Evolutionary conservation across 2,797 vertebrate species (phyloP).

Genomic region (Clarias fuscus): DNA sequence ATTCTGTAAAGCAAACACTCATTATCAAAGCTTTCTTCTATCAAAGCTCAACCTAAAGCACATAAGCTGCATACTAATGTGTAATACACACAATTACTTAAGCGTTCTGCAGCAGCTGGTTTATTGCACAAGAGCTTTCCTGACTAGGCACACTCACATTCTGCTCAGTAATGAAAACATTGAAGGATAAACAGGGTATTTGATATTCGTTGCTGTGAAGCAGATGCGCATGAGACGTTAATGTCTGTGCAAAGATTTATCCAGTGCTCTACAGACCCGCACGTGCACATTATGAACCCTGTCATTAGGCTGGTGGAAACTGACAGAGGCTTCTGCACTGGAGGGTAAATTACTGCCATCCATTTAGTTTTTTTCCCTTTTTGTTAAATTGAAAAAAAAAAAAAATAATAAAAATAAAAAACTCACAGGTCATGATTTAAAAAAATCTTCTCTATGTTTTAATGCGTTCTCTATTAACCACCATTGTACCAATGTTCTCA

Average conservation of each 20-base stretch:
- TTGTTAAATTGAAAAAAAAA: not conserved
- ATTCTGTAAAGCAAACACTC: conserved; percentile 7
- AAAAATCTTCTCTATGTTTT: not conserved
- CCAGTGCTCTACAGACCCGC: not conserved
- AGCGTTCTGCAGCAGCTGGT: conserved; percentile 21
- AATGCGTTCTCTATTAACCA: not conserved
- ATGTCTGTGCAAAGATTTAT: conserved; percentile 17
- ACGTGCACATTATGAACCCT: not conserved
- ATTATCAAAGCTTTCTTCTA: not conserved
- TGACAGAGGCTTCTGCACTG: not conserved
- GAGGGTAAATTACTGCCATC: not conserved
- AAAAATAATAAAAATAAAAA: not conserved
- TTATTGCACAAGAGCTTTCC: not conserved
- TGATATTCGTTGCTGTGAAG: not conserved
- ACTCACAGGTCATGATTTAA: not conserved
- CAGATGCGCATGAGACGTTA: not conserved
- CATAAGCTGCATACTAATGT: conserved; percentile 18
- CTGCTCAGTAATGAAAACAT: conserved; percentile 11
- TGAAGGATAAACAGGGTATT: conserved; percentile 17
- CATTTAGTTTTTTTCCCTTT: not conserved
- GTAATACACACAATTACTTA: conserved; percentile 1
- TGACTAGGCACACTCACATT: not conserved
- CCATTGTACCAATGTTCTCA: not conserved
- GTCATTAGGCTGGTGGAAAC: not conserved
- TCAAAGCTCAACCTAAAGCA: conserved; percentile 28